Evolutionary conservation across 2,113 vertebrate species (phyloP).

Genomic region (Speoplatyrhinus poulsoni): DNA sequence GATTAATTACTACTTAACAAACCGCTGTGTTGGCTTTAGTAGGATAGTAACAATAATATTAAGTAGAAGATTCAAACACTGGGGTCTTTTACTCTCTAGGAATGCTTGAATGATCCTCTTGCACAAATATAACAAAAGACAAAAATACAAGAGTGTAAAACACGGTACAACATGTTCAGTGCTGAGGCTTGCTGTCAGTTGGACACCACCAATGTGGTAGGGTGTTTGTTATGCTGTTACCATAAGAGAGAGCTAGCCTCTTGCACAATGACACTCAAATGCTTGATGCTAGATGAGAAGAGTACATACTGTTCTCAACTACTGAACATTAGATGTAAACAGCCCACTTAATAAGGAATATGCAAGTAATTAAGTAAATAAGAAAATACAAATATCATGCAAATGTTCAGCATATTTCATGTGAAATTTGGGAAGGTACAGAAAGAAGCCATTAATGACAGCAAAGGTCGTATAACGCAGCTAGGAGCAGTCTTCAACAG

Average conservation of each 20-base stretch:
- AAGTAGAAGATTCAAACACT: too few species aligned
- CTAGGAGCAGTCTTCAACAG: neutral
- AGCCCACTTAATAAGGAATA: conserved; percentile 1
- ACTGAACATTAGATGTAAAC: conserved; percentile 18
- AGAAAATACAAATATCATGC: neutral
- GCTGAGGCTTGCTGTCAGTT: too few species aligned
- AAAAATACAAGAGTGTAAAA: too few species aligned
- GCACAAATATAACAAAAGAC: too few species aligned
- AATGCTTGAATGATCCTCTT: too few species aligned
- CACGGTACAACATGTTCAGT: too few species aligned
- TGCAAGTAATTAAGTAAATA: neutral
- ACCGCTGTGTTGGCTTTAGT: too few species aligned
- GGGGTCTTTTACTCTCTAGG: too few species aligned
- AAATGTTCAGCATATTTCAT: too few species aligned
- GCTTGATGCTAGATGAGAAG: neutral
- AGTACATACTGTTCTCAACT: conserved; percentile 45
- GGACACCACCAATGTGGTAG: neutral
- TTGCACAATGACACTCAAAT: conserved; percentile 29
- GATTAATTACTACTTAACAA: too few species aligned
- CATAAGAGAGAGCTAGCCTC: conserved; percentile 8
- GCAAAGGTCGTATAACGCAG: neutral
- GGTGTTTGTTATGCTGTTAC: conserved; percentile 2
- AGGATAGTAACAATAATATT: too few species aligned
- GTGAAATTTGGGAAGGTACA: neutral
- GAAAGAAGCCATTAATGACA: too few species aligned